A percentile compares a stretch with the other conserved stretches of the same genome.
phyloP scores from a whole-genome alignment of 2,888 invertebrate species.

The Meghimatium bilineatum region DNA sequence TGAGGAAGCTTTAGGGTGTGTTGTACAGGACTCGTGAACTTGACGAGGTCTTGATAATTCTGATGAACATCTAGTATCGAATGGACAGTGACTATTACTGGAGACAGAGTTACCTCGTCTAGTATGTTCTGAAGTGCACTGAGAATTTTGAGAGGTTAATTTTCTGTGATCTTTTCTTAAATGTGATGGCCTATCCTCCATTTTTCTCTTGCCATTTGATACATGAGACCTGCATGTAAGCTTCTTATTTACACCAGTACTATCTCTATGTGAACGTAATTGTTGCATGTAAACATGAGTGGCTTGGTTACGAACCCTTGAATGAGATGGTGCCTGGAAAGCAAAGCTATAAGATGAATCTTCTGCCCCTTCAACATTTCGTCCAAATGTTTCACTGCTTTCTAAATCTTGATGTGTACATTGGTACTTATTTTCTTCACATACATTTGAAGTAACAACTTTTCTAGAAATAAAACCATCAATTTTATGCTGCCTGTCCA shows the following conservation, averaged over 20 bases:
- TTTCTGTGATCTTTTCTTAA: neutral
- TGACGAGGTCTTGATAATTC: neutral
- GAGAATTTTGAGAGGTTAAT: neutral
- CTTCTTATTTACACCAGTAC: neutral
- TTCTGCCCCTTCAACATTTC: conserved; percentile 47
- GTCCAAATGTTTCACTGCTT: conserved; percentile 23
- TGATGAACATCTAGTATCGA: neutral
- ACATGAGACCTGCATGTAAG: neutral
- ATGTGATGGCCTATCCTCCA: neutral
- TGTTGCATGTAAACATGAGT: neutral
- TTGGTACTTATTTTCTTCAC: neutral
- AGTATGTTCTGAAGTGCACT: neutral
- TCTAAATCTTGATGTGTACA: conserved; percentile 8
- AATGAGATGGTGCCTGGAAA: neutral
- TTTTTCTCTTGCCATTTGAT: neutral
- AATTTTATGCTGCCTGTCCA: conserved; percentile 68
- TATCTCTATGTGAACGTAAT: neutral
- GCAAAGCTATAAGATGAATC: conserved; percentile 18
- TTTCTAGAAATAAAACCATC: conserved; percentile 54
- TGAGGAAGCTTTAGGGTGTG: conserved; percentile 65
- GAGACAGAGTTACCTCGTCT: neutral
- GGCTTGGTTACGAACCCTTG: neutral
- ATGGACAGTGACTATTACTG: neutral
- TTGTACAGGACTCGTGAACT: conserved; percentile 55
- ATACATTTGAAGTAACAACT: neutral